Evolutionary conservation across 2,888 invertebrate species (phyloP).

Genomic region (Drosophila infuscata): DNA sequence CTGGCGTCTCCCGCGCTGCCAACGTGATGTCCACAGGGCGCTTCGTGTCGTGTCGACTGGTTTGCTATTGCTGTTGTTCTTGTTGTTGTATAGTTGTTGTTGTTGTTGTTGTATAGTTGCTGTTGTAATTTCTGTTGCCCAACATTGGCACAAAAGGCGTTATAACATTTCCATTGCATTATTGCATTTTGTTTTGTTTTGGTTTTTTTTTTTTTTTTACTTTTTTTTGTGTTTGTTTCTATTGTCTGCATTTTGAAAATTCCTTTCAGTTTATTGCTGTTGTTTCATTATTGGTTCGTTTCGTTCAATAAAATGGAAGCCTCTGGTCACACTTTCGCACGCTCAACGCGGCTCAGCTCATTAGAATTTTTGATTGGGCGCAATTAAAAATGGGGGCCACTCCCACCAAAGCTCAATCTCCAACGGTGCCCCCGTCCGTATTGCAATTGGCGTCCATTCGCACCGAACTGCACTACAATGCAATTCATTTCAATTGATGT

Average conservation of each 20-base stretch:
- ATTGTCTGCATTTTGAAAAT: slow-evolving; percentile 21
- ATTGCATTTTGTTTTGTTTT: slow-evolving; percentile 25
- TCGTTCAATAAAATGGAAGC: slow-evolving; percentile 18
- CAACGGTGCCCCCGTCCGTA: slow-evolving; percentile 15
- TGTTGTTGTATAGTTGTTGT: slow-evolving; percentile 24
- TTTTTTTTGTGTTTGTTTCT: slow-evolving; percentile 2
- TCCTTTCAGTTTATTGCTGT: slow-evolving; percentile 1
- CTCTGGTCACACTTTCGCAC: slow-evolving; percentile 73
- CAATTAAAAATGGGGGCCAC: slow-evolving; percentile 61
- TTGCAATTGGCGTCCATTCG: slow-evolving; percentile 32
- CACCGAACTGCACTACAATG: slow-evolving; percentile 45
- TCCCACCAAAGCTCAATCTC: slow-evolving; percentile 17
- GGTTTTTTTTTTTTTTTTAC: background rate
- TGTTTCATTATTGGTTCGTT: slow-evolving; percentile 9
- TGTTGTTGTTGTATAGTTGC: slow-evolving; percentile 38
- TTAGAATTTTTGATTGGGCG: slow-evolving; percentile 73
- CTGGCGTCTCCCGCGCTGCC: slow-evolving; percentile 58
- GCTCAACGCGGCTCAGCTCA: slow-evolving; percentile 49
- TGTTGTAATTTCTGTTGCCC: slow-evolving; percentile 66
- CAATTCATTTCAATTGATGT: slow-evolving; percentile 82
- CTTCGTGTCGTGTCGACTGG: slow-evolving; percentile 54
- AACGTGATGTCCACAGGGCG: slow-evolving; percentile 71
- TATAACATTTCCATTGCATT: slow-evolving; percentile 59
- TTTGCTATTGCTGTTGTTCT: slow-evolving; percentile 37
- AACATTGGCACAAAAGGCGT: slow-evolving; percentile 71